Conservation (phyloP, 2,888 invertebrate species). For the Leptinotarsa tumamoca region DNA sequence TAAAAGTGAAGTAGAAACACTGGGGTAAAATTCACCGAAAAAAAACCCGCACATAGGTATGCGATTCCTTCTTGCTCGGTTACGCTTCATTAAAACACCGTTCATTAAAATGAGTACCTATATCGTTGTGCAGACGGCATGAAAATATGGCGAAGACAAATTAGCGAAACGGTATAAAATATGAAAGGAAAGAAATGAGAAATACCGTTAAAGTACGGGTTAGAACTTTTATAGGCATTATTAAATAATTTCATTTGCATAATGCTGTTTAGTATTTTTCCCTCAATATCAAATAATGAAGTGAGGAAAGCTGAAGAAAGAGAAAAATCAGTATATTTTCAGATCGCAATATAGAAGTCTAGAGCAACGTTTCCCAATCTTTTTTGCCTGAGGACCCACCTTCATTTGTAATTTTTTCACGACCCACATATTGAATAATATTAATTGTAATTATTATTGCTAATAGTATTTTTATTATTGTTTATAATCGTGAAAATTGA, state of each 20-base stretch:
- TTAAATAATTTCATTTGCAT: constrained; percentile 24
- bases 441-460: too few relatives aligned
- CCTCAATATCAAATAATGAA: constrained; percentile 1
- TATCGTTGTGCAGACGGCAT: constrained; percentile 46
- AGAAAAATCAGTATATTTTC: background rate
- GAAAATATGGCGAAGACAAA: constrained; percentile 49
- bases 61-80: constrained; percentile 17
- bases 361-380: background rate
- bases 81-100: constrained; percentile 55
- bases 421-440: too few relatives aligned
- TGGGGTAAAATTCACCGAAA: background rate
- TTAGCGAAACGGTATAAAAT: constrained; percentile 45
- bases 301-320: background rate
- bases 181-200: constrained; percentile 31
- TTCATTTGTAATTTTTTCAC: too few relatives aligned
- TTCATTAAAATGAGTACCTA: constrained; percentile 56
- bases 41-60: background rate
- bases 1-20: background rate
- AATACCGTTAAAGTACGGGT: constrained; percentile 12
- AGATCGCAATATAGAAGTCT: background rate
- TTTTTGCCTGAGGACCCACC: too few relatives aligned
- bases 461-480: too few relatives aligned
- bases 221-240: constrained; percentile 25
- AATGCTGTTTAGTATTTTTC: constrained; percentile 17
- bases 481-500: too few relatives aligned